phyloP scores from a whole-genome alignment of 2,888 invertebrate genomes.

The Lasioglossum oenotherae region DNA sequence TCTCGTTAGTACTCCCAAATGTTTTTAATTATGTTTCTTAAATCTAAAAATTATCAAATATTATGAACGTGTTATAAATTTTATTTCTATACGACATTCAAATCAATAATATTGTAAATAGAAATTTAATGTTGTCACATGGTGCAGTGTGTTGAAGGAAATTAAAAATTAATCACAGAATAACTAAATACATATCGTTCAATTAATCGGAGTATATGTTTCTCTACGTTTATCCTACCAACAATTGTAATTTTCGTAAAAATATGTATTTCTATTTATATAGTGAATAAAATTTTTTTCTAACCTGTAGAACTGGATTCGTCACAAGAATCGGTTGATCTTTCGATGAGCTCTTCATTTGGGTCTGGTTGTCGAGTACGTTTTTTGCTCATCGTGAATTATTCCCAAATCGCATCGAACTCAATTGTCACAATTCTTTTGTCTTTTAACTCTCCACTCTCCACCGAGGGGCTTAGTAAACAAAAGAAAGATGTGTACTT shows the following conservation, averaged over 20 bases:
- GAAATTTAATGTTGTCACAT: neutral
- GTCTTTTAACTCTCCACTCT: neutral
- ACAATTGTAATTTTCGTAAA: neutral
- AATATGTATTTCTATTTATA: neutral
- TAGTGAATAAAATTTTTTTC: constrained; percentile 40
- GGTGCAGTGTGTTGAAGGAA: neutral
- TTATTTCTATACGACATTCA: neutral
- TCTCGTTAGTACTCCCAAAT: neutral
- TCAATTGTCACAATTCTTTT: neutral
- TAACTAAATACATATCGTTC: neutral
- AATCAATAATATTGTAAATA: neutral
- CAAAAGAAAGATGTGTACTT: constrained; percentile 53
- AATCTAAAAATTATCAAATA: neutral
- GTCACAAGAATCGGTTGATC: constrained; percentile 90
- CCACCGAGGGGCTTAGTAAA: constrained; percentile 27
- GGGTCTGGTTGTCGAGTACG: constrained; percentile 89
- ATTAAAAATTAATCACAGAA: neutral
- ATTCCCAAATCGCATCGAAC: constrained; percentile 25
- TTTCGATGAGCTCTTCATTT: constrained; percentile 86
- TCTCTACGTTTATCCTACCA: neutral
- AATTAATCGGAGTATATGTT: neutral
- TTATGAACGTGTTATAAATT: neutral
- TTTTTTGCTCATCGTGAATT: constrained; percentile 88
- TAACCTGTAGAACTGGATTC: constrained; percentile 84
- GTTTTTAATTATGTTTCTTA: neutral